These are phyloP conservation scores for Platyscapa corneri DNA, from an alignment of 1,140 invertebrate genomes.

Conservation along the genomic window DNA sequence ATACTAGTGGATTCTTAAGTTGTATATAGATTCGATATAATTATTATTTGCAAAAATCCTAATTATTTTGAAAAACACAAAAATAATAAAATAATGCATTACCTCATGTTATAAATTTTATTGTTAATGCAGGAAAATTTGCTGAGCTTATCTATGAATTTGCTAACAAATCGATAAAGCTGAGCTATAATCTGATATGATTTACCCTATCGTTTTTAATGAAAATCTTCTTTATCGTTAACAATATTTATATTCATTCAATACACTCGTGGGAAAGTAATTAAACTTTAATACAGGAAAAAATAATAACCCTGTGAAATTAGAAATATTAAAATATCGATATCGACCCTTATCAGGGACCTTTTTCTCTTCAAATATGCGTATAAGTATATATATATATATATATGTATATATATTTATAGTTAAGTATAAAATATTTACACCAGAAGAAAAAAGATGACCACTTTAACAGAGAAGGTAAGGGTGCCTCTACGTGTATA, in stretches of 20 bases:
- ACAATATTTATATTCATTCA: background rate
- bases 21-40: too few species aligned
- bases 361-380: background rate
- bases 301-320: slow-evolving; percentile 18
- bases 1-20: too few species aligned
- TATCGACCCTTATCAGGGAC: background rate
- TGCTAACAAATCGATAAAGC: background rate
- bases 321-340: slow-evolving; percentile 51
- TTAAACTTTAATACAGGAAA: slow-evolving; percentile 27
- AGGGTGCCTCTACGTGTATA: too few species aligned
- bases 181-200: background rate
- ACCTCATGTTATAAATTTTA: too few species aligned
- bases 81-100: too few species aligned
- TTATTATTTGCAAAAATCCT: too few species aligned
- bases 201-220: background rate
- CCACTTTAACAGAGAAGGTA: slow-evolving; percentile 43
- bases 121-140: too few species aligned
- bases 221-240: background rate
- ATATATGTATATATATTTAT: too few species aligned
- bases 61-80: too few species aligned
- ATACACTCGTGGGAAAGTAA: slow-evolving; percentile 28
- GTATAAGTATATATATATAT: background rate
- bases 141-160: background rate
- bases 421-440: background rate
- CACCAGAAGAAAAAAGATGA: slow-evolving; percentile 51